Conservation (phyloP, 1,140 invertebrate species). For the Penaeus indicus region DNA sequence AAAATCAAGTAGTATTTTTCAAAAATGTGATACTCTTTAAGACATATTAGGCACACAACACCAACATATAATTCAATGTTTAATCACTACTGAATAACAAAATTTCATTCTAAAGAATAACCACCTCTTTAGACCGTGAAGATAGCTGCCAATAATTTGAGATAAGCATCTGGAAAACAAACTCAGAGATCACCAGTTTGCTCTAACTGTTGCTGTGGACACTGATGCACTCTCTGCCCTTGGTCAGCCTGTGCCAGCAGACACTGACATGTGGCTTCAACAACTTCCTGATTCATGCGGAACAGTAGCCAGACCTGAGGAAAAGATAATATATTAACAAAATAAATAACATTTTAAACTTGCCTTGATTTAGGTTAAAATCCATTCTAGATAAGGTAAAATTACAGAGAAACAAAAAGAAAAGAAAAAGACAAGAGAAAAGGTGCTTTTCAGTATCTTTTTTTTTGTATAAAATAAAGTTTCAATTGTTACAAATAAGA, state of each 20-base stretch:
- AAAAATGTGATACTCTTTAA: too few relatives aligned
- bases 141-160: constrained; percentile 82
- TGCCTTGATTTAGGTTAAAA: too few relatives aligned
- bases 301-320: constrained; percentile 60
- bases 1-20: too few relatives aligned
- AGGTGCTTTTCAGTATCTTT: too few relatives aligned
- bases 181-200: constrained; percentile 92
- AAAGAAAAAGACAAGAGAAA: too few relatives aligned
- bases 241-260: constrained; percentile 91
- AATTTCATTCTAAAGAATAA: not conserved
- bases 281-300: constrained; percentile 75
- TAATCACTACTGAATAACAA: not conserved
- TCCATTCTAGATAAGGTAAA: too few relatives aligned
- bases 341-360: not conserved
- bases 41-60: too few relatives aligned
- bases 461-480: too few relatives aligned
- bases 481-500: too few relatives aligned
- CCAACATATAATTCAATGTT: too few relatives aligned
- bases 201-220: constrained; percentile 82
- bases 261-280: constrained; percentile 96
- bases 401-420: too few relatives aligned
- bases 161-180: constrained; percentile 92
- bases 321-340: not conserved
- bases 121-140: constrained; percentile 55
- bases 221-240: constrained; percentile 81